Evolutionary conservation across 2,113 vertebrate species (phyloP), one percentile per base, ranked within the genome.

Genomic region (Hyaena hyaena): DNA sequence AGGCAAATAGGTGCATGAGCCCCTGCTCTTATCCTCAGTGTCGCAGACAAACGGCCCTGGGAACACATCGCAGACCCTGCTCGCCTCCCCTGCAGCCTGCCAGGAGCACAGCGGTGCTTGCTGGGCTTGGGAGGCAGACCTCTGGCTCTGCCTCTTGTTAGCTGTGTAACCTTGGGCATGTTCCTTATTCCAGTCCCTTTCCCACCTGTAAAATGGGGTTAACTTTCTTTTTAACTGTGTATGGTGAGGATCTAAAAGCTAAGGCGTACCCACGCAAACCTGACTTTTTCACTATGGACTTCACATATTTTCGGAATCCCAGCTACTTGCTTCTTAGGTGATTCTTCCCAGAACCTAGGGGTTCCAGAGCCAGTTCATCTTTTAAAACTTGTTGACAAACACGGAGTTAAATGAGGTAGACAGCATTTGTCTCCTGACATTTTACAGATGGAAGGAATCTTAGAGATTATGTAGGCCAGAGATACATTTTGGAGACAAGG

Each of bases 381-480:
- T 96, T 79, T 86, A 43, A 90, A 89, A 89, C 26, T 65, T 97
- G 48, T 86, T 89, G 48, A 73, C 39, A 81, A 97, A 65, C 48
- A 48, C 19, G 33, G 16, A 88, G 39, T 68, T 93, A 76, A 91
- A 80, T 84, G 69, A 95, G 48, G 63, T 58, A 24, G 85, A 88
- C 85, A 95, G 35, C 28, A 53, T 76, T 92, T 94, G 45, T 73
- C 33, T 85, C 17, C 66, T 86, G 86, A 81, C 61, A 94, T 93
- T 94, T 96, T 86, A 55, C 14, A 90, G 28, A 26, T 88, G 79
- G 93, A 43, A 81, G 17, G 26, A 58, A 73, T 86, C 15, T 69
- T 31, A n/a, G 31, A 65, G 90, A 17, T 85, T 84, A 66, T 84
- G 28, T 93, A 50, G 69, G 68, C 24, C 89, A 95, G 74, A 55